Conservation (phyloP, 2,888 invertebrate genomes). For the Clusia tigrina region DNA sequence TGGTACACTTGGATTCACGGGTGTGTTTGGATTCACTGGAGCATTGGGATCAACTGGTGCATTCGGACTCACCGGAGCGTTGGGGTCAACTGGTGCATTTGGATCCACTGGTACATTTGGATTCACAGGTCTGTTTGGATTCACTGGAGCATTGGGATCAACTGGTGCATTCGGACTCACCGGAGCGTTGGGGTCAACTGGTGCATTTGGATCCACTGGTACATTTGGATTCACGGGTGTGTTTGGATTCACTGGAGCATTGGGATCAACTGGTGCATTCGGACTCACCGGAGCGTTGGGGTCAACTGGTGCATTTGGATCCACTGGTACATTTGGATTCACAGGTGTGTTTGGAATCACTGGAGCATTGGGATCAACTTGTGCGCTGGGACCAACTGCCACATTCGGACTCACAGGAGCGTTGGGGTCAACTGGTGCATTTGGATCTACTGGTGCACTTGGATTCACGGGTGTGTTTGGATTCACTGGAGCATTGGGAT, state of each 20-base stretch:
- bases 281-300: slow-evolving; percentile 12
- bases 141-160: slow-evolving; percentile 20
- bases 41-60: slow-evolving; percentile 28
- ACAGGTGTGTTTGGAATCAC: slow-evolving; percentile 22
- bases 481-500: not conserved
- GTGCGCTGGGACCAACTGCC: slow-evolving; percentile 14
- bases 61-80: slow-evolving; percentile 15
- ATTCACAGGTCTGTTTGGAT: slow-evolving; percentile 15
- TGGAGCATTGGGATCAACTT: slow-evolving; percentile 10
- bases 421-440: not conserved
- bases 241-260: slow-evolving; percentile 19
- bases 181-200: slow-evolving; percentile 20
- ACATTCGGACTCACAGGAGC: slow-evolving; percentile 17
- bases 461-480: slow-evolving; percentile 17
- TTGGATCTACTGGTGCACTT: slow-evolving; percentile 15
- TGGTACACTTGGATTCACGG: slow-evolving; percentile 21
- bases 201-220: slow-evolving; percentile 22
- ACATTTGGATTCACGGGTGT: slow-evolving; percentile 18
- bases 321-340: slow-evolving; percentile 19
- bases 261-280: slow-evolving; percentile 13
- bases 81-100: slow-evolving; percentile 14
- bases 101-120: slow-evolving; percentile 18
- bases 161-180: not conserved
- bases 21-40: slow-evolving; percentile 19
- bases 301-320: slow-evolving; percentile 28